Base-by-base conservation (phyloP, 2,113 vertebrate genomes). In the Aegypius monachus region DNA sequence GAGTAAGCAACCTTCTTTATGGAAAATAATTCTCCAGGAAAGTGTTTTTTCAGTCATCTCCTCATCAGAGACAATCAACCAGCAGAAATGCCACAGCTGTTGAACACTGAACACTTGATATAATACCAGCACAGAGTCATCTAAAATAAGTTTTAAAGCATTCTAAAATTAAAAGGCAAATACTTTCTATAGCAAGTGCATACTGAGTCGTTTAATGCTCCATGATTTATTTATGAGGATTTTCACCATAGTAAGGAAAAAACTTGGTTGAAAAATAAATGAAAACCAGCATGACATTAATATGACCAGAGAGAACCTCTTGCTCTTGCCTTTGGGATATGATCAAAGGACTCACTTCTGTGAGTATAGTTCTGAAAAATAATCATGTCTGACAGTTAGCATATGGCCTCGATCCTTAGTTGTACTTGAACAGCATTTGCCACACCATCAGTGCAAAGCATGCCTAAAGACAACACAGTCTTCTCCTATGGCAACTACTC, bases 201-300 rank as follows among this genome's bases (percentile, higher is more conserved):
- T 63, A 95, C 55, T 74, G 92, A 93, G 80, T 68, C 16, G 0
- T 81, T 97, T 96, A 96, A 95, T 72, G 21, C 32, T 63, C 50
- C 79, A 82, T 95, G 91, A 97, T 96, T 97, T 97, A 97, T 97
- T 97, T 95, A 95, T 94, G 88, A 96, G 75, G 56, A 84, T 90
- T 97, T 96, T 95, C 86, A 86, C 36, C 55, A 66, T 42, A 85
- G 80, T 88, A 92, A 95, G 81, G 81, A 88, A 93, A 93, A 96
- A 94, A 56, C 19, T 56, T 81, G 1, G 1, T 81, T 93, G 85
- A 96, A 93, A 97, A 96, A 93, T 90, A 97, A 97, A 95, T 95
- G 68, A 96, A 97, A 97, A 98, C 74, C 94, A 97, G 88, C 86
- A 86, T 93, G 96, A 95, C 66, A 84, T 90, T 97, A 98, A 98